phyloP scores from a whole-genome alignment of 2,113 vertebrate genomes.

The Elaphurus davidianus region DNA sequence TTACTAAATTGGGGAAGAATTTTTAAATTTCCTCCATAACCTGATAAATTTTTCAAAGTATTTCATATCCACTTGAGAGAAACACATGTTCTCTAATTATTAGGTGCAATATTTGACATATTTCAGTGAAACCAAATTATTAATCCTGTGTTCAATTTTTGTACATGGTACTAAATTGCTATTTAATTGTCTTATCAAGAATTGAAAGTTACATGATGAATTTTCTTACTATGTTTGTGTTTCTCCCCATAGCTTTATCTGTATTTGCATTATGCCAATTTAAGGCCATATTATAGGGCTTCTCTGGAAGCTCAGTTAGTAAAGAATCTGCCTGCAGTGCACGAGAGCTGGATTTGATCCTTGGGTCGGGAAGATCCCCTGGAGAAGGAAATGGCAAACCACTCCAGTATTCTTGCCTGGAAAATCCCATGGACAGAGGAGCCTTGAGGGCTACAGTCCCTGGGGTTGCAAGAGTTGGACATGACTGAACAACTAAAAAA shows the following conservation, averaged over 20 bases:
- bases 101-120: neutral
- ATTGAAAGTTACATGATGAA: neutral
- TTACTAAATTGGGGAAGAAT: neutral
- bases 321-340: neutral
- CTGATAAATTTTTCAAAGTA: neutral
- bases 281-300: neutral
- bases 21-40: neutral
- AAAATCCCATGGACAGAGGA: neutral
- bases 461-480: neutral
- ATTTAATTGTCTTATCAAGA: neutral
- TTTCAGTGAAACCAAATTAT: neutral
- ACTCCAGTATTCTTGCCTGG: neutral
- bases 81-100: neutral
- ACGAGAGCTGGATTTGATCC: neutral
- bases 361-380: neutral
- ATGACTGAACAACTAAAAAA: neutral
- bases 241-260: neutral
- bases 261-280: neutral
- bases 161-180: neutral
- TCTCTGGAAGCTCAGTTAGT: neutral
- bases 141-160: neutral
- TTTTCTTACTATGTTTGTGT: neutral
- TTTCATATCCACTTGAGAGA: neutral
- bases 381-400: neutral
- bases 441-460: neutral